These are phyloP conservation scores for Mugil cephalus DNA, from an alignment of 2,113 vertebrate genomes.

Conservation along the genomic window DNA sequence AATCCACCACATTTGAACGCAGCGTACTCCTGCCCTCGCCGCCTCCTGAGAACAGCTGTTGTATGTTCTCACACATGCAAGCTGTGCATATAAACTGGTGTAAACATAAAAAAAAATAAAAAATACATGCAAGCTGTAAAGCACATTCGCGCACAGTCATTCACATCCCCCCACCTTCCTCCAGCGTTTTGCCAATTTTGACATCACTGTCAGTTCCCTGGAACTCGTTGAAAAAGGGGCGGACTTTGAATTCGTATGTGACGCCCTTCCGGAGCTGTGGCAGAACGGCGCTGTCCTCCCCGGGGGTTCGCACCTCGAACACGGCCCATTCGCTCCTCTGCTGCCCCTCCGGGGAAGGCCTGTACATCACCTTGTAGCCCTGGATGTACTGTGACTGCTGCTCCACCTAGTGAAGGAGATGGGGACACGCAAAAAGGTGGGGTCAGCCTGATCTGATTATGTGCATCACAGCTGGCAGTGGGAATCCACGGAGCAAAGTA, in stretches of 20 bases:
- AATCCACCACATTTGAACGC: conserved; percentile 65
- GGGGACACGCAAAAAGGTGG: conserved; percentile 12
- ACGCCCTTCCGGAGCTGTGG: conserved; percentile 93
- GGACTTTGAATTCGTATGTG: conserved; percentile 96
- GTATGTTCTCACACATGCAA: conserved; percentile 58
- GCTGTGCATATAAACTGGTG: conserved; percentile 64
- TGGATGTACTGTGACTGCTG: conserved; percentile 98
- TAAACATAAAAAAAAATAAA: conserved; percentile 72
- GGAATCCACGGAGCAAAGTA: conserved; percentile 25
- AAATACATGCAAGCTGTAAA: conserved; percentile 44
- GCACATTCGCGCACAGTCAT: conserved; percentile 27
- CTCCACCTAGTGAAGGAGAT: conserved; percentile 88
- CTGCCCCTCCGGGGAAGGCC: conserved; percentile 83
- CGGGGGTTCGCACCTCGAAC: conserved; percentile 94
- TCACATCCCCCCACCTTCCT: conserved; percentile 89
- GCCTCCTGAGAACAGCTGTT: conserved; percentile 76
- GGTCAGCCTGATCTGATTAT: conserved; percentile 51
- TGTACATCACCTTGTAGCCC: conserved; percentile 97
- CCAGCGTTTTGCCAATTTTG: conserved; percentile 94
- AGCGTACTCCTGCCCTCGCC: conserved; percentile 44
- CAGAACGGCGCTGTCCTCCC: conserved; percentile 91
- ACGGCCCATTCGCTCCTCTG: conserved; percentile 92
- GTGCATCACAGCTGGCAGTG: conserved; percentile 14
- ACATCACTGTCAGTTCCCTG: conserved; percentile 98
- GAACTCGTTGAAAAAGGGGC: conserved; percentile 99